Conservation (phyloP, 2,113 vertebrate species). For the Panthera uncia region DNA sequence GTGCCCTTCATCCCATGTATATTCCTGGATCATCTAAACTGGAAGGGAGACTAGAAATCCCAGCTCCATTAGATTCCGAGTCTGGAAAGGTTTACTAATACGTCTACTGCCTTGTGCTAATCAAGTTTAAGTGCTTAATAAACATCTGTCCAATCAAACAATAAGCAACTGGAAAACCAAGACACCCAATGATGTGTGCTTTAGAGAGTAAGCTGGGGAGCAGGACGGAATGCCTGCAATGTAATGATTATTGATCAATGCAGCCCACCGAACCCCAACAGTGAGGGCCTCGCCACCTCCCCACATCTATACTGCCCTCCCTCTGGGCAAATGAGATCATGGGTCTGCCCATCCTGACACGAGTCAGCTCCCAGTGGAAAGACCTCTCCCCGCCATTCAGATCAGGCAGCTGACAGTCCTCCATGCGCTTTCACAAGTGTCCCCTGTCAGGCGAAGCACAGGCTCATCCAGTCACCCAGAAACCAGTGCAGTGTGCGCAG, state of each 20-base stretch:
- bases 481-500: background rate
- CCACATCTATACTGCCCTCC: background rate
- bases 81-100: background rate
- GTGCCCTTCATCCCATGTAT: background rate
- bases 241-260: background rate
- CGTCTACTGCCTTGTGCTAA: background rate
- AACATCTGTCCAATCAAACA: background rate
- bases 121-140: background rate
- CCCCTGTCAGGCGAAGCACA: background rate
- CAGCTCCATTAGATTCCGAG: background rate
- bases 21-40: background rate
- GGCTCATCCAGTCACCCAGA: background rate
- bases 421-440: background rate
- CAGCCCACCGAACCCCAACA: background rate
- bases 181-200: background rate
- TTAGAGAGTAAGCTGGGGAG: background rate
- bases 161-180: background rate
- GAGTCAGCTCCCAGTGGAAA: background rate
- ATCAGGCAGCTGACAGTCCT: background rate
- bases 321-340: background rate
- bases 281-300: background rate
- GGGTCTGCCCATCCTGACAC: background rate
- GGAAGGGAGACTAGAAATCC: background rate
- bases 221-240: background rate
- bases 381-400: constrained; percentile 46